A percentile compares a stretch with the other conserved stretches of the same genome.
Evolutionary conservation across 2,113 vertebrate species (phyloP).

Genomic region (Hepsetus odoe): DNA sequence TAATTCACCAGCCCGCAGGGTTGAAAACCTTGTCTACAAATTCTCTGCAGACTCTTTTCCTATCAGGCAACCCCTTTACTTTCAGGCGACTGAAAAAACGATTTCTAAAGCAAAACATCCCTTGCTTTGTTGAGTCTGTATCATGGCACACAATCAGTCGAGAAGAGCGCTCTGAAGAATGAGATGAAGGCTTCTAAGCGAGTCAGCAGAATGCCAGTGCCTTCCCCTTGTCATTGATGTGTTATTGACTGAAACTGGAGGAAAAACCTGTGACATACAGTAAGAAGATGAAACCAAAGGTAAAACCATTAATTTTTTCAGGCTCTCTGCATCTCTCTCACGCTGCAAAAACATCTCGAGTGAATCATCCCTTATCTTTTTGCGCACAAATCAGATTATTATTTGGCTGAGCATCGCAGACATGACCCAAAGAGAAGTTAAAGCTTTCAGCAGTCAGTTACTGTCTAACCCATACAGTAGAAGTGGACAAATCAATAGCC

Average conservation of each 20-base stretch:
- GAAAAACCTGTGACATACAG: neutral
- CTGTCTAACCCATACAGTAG: neutral
- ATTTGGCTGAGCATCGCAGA: slow-evolving; percentile 1
- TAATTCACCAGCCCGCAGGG: slow-evolving; percentile 50
- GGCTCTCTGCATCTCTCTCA: neutral
- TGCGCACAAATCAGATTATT: slow-evolving; percentile 2
- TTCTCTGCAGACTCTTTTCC: slow-evolving; percentile 7
- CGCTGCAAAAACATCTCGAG: neutral
- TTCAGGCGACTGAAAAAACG: neutral
- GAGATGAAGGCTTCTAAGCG: neutral
- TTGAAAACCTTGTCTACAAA: slow-evolving; percentile 10
- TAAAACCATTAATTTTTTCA: neutral
- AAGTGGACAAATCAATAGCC: neutral
- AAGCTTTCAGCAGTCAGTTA: neutral
- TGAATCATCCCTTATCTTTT: slow-evolving; percentile 6
- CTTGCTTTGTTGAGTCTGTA: neutral
- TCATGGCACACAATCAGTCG: neutral
- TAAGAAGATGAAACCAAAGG: neutral
- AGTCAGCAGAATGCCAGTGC: slow-evolving; percentile 6
- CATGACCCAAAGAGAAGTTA: neutral
- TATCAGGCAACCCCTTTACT: neutral
- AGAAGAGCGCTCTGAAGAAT: neutral
- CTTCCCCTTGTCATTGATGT: slow-evolving; percentile 3
- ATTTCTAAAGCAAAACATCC: neutral
- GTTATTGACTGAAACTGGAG: slow-evolving; percentile 1